phyloP scores from a whole-genome alignment of 2,888 invertebrate genomes.

The Oegoconia quadripuncta region DNA sequence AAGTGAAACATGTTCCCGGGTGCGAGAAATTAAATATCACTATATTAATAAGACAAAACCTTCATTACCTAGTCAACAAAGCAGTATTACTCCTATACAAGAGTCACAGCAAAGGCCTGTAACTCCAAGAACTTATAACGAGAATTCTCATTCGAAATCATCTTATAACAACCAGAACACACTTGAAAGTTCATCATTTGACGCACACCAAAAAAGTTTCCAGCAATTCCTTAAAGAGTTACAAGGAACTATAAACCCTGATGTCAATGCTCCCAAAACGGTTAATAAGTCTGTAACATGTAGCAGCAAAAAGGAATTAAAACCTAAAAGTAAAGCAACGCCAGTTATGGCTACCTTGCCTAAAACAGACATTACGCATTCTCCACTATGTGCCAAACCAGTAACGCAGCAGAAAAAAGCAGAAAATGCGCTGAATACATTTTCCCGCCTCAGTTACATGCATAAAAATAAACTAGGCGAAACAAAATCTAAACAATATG shows the following conservation, averaged over 20 bases:
- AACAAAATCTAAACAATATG: constrained; percentile 31
- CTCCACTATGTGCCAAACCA: constrained; percentile 49
- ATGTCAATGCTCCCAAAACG: constrained; percentile 25
- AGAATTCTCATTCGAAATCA: no score
- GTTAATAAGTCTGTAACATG: constrained; percentile 4
- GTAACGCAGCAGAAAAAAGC: constrained; percentile 40
- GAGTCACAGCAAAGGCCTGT: constrained; percentile 6
- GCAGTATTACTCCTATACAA: background rate
- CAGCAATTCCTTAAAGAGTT: constrained; percentile 52
- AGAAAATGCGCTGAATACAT: constrained; percentile 59
- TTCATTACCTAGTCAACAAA: background rate
- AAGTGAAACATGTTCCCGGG: background rate
- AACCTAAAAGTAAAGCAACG: constrained; percentile 26
- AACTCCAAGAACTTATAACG: background rate
- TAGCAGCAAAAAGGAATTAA: constrained; percentile 27
- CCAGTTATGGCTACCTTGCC: constrained; percentile 27
- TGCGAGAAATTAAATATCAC: background rate
- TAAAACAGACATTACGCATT: constrained; percentile 7
- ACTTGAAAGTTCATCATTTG: background rate
- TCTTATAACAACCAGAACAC: background rate
- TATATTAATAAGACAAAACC: background rate
- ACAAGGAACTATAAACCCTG: constrained; percentile 45
- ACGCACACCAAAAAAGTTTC: constrained; percentile 28
- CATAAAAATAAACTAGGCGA: constrained; percentile 60
- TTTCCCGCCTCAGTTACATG: constrained; percentile 63